phyloP scores from a whole-genome alignment of 2,797 vertebrate species.

The Crocodylus rhombifer region DNA sequence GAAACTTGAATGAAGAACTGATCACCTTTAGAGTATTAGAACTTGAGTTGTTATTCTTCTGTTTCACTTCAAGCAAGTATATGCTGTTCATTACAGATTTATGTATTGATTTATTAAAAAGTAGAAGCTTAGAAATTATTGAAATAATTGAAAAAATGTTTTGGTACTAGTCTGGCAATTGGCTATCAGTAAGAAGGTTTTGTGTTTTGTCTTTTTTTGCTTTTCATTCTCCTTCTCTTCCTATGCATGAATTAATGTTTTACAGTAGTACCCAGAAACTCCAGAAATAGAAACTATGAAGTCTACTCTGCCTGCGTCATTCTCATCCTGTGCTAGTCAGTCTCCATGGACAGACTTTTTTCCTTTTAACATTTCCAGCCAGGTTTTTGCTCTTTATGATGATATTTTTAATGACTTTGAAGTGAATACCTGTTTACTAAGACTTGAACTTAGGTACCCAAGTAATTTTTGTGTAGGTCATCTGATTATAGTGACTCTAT shows the following conservation, averaged over 20 bases:
- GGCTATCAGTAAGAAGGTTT: neutral
- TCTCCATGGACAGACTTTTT: neutral
- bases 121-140: constrained; percentile 39
- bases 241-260: neutral
- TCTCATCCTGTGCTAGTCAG: neutral
- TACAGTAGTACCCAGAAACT: neutral
- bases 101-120: constrained; percentile 14
- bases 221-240: neutral
- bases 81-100: neutral
- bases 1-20: constrained; percentile 76
- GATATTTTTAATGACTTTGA: neutral
- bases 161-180: constrained; percentile 7
- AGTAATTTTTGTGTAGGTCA: neutral
- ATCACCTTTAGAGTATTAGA: constrained; percentile 75
- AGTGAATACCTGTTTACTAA: neutral
- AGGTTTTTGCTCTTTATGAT: neutral
- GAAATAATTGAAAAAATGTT: constrained; percentile 22
- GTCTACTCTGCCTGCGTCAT: fast-evolving
- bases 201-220: no score
- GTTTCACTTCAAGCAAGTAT: constrained; percentile 48
- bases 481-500: neutral
- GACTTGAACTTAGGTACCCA: neutral
- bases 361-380: neutral
- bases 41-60: constrained; percentile 65
- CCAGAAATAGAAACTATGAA: neutral